Base-by-base conservation (phyloP, 2,797 vertebrate genomes). In the Gastrophryne carolinensis region DNA sequence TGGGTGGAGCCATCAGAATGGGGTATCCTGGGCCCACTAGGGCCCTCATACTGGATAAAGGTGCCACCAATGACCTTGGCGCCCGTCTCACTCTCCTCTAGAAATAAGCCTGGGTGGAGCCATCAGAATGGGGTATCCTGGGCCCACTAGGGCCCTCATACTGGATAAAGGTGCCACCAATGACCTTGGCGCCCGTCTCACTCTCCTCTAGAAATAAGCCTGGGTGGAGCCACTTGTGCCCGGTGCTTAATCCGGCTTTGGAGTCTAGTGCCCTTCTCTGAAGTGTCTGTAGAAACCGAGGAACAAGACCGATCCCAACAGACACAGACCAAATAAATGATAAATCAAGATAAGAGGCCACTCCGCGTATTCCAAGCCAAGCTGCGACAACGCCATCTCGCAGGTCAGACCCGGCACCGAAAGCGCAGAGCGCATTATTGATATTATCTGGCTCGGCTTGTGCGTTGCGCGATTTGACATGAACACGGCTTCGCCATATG, bases 401-500 rank as follows among this genome's bases (percentile, higher is more conserved):
- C 50, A 41, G 50, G 65, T 56, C 65, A 41, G 10, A 29, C n/a
- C 21, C 50, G 41, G 65, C 32, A 67, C 21, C 54, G 26, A 50
- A 68, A 68, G 65, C 50, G 27, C 50, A 26, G 11, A 56, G 41
- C 26, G 15, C 17, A 56, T 68, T 68, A 68, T 39, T 68, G 50
- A 68, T 52, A 39, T 21, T n/a, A 39, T 13, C 53, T 41, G 65
- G 65, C 65, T 17, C 21, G 23, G 32, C 47, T 35, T 7, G 5
- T 32, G 27, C 32, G 12, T 39, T 53, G 11, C 30, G 34, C 32
- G 17, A 11, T 56, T 9, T 68, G 65, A 56, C 65, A 68, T 68
- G n/a, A 37, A 68, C 64, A 67, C 64, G 53, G 64, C 32, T 68
- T 15, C 29, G 19, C 65, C 65, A 68, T 68, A 68, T 68, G 65